Conservation (phyloP, 2,113 vertebrate genomes). For the Pachypanchax playfairii region DNA sequence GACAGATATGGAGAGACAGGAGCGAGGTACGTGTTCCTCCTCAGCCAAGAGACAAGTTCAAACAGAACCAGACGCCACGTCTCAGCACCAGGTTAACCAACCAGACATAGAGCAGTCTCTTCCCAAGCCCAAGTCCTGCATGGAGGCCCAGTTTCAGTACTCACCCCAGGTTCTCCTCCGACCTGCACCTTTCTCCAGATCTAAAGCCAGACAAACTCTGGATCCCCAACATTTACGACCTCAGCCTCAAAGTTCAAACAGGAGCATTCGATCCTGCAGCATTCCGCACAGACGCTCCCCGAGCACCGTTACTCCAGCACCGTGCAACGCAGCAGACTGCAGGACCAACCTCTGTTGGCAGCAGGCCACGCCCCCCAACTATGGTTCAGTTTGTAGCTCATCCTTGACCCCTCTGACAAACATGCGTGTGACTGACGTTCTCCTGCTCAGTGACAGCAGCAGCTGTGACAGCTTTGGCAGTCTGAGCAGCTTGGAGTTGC, state of each 20-base stretch:
- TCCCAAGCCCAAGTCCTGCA: conserved; percentile 21
- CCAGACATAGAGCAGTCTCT: conserved; percentile 25
- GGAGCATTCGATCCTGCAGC: conserved; percentile 61
- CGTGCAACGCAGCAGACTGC: conserved; percentile 67
- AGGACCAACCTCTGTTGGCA: conserved; percentile 75
- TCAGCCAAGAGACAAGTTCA: conserved; percentile 43
- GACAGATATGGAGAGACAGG: conserved; percentile 17
- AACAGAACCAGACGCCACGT: conserved; percentile 31
- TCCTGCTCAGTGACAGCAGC: conserved; percentile 85
- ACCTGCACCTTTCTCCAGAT: conserved; percentile 54
- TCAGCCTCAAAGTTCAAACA: conserved; percentile 3
- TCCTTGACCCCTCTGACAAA: conserved; percentile 26
- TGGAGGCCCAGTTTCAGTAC: conserved; percentile 32
- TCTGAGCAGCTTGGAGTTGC: conserved; percentile 81
- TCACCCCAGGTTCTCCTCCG: conserved; percentile 33
- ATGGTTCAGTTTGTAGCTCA: conserved; percentile 76
- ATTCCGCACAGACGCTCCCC: conserved; percentile 64
- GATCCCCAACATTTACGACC: conserved; percentile 36
- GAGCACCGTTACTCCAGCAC: conserved; percentile 58
- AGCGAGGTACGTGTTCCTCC: conserved; percentile 27
- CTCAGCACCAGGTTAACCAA: conserved; percentile 18
- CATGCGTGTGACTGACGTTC: conserved; percentile 35
- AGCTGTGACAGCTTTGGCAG: conserved; percentile 83
- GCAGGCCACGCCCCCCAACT: conserved; percentile 72
- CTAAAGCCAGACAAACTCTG: conserved; percentile 64